Percentiles rank a stretch among this genome's conserved stretches.
These are phyloP conservation scores for Lasioglossum marginatum DNA, from an alignment of 2,888 invertebrate genomes.

Conservation along the genomic window DNA sequence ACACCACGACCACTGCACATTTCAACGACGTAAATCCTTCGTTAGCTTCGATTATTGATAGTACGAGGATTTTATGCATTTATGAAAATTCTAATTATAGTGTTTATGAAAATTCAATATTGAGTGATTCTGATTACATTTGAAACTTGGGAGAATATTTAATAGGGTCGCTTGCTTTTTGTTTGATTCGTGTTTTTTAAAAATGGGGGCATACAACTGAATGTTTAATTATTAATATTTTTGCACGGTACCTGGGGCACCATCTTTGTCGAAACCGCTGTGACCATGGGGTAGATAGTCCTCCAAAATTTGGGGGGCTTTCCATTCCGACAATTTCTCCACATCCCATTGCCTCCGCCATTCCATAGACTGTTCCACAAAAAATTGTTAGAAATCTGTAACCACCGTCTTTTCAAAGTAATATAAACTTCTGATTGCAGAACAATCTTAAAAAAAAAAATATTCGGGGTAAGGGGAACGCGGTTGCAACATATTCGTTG, in stretches of 20 bases:
- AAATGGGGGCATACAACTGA: not conserved
- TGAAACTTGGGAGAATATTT: not conserved
- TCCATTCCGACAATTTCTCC: conserved; percentile 89
- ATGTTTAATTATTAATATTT: not conserved
- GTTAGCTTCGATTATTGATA: not conserved
- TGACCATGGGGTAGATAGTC: conserved; percentile 92
- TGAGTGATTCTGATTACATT: not conserved
- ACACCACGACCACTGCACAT: conserved; percentile 90
- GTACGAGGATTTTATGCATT: not conserved
- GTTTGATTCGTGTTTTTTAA: not conserved
- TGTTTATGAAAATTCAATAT: not conserved
- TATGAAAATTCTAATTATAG: not conserved
- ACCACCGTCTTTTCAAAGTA: no score
- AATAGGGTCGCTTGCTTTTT: not conserved
- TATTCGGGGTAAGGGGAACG: conserved; percentile 10
- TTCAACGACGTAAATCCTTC: not conserved
- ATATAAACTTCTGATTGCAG: not conserved
- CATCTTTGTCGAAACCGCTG: conserved; percentile 93
- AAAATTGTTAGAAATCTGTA: not conserved
- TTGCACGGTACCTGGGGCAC: conserved; percentile 88
- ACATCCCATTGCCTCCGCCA: conserved; percentile 92
- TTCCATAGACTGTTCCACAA: conserved; percentile 87
- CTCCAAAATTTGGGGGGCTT: conserved; percentile 89
- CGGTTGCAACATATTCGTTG: not conserved
- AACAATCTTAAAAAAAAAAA: no score